Evolutionary conservation across 2,797 vertebrate species (phyloP).

Genomic region (Darevskia mixta): DNA sequence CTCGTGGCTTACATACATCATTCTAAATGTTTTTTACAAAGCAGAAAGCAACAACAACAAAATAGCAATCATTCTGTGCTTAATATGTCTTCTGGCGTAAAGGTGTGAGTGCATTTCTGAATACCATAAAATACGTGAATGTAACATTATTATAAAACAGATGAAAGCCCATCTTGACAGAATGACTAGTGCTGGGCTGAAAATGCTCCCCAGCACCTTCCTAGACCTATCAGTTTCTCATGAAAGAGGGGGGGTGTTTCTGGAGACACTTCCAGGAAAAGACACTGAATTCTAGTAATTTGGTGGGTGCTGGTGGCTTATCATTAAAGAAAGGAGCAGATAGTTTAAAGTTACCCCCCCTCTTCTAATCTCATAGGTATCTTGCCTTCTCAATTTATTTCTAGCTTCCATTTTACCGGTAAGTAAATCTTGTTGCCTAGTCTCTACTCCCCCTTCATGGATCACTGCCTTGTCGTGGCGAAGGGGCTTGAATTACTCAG

Average conservation of each 20-base stretch:
- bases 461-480: too few species aligned
- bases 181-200: not conserved
- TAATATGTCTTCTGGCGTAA: constrained; percentile 1
- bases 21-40: not conserved
- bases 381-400: not conserved
- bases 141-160: not conserved
- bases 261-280: too few species aligned
- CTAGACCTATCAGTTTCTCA: too few species aligned
- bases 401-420: not conserved
- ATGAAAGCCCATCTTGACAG: not conserved
- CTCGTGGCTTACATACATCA: too few species aligned
- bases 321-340: too few species aligned
- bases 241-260: too few species aligned
- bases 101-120: not conserved
- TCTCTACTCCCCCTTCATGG: too few species aligned
- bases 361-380: too few species aligned
- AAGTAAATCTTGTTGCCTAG: not conserved
- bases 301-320: not conserved
- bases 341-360: too few species aligned
- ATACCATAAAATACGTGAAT: not conserved
- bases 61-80: constrained; percentile 36
- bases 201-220: too few species aligned
- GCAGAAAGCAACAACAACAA: not conserved
- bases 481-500: too few species aligned
- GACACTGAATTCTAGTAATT: too few species aligned